Conservation (phyloP, 1,140 invertebrate genomes). For the Drosophila nannoptera region DNA sequence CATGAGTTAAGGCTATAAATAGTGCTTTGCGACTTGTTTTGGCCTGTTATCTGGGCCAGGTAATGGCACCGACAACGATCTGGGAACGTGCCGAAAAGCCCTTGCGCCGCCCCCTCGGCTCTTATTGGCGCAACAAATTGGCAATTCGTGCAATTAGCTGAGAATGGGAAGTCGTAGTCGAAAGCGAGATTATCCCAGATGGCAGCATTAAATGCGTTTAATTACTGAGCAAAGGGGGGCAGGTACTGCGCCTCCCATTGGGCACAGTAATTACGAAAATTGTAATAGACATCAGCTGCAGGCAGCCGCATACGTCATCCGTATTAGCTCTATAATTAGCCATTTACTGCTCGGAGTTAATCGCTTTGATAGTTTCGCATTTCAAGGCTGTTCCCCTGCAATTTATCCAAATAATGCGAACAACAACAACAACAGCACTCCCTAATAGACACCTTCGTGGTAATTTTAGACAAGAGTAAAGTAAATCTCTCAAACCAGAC, state of each 20-base stretch:
- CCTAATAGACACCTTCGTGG: not conserved
- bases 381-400: slow-evolving; percentile 33
- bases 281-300: slow-evolving; percentile 10
- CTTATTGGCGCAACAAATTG: not conserved
- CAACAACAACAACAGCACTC: slow-evolving; percentile 13
- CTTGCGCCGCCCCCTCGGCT: slow-evolving; percentile 1
- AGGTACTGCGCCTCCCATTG: not conserved
- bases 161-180: not conserved
- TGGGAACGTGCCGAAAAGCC: slow-evolving; percentile 2
- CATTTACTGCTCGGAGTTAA: slow-evolving; percentile 32
- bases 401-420: slow-evolving; percentile 34
- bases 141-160: not conserved
- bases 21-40: slow-evolving; percentile 3
- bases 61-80: slow-evolving; percentile 5
- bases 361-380: slow-evolving; percentile 28
- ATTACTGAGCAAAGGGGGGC: not conserved
- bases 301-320: not conserved
- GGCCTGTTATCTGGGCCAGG: not conserved
- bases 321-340: slow-evolving; percentile 19
- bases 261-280: slow-evolving; percentile 15
- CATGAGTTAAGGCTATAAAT: slow-evolving; percentile 23
- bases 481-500: slow-evolving; percentile 25
- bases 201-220: slow-evolving; percentile 5
- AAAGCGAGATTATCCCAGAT: not conserved
- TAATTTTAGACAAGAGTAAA: slow-evolving; percentile 31